Percentiles rank a stretch among this genome's conserved stretches.
phyloP scores from a whole-genome alignment of 2,113 vertebrate species.

The Pithys albifrons region DNA sequence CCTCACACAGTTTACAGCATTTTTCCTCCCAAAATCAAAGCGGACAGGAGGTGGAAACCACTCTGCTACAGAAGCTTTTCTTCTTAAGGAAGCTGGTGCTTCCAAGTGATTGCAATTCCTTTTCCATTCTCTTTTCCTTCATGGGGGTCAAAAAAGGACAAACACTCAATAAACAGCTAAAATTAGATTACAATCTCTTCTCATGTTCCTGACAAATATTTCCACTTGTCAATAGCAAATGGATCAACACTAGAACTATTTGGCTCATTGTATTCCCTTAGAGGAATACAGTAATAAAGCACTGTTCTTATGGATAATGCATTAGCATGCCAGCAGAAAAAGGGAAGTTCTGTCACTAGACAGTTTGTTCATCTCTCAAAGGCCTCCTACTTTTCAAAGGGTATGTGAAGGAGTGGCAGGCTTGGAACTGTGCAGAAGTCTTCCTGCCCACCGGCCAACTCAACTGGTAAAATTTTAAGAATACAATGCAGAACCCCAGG shows the following conservation, averaged over 20 bases:
- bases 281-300: background rate
- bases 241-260: background rate
- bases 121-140: background rate
- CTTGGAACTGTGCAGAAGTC: background rate
- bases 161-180: background rate
- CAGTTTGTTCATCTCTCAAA: background rate
- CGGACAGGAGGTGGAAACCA: background rate
- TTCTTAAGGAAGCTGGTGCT: background rate
- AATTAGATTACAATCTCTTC: background rate
- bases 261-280: background rate
- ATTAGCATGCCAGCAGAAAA: background rate
- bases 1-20: background rate
- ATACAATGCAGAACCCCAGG: background rate
- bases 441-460: background rate
- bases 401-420: background rate
- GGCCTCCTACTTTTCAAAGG: background rate
- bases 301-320: background rate
- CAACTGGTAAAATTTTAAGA: background rate
- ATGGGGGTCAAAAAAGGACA: background rate
- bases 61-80: background rate
- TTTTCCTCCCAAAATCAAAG: background rate
- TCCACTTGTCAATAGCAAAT: background rate
- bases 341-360: background rate
- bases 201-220: background rate
- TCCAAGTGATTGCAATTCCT: background rate